Evolutionary conservation across 2,888 invertebrate species (phyloP).

Genomic region (Lepidocyrtoides sp.): DNA sequence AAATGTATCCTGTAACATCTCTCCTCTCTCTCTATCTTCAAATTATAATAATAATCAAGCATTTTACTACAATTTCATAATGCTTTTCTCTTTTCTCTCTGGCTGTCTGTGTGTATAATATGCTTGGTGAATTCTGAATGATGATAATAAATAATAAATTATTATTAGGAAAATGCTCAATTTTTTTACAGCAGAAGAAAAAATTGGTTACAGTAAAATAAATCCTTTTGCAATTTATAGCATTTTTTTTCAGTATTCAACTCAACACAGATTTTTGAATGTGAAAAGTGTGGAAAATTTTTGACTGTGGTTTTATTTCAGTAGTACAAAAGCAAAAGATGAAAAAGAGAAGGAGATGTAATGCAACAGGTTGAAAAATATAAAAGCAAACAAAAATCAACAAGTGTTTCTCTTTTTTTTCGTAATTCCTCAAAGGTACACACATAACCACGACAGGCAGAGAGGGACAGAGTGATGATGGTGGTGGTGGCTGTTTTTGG

Average conservation of each 20-base stretch:
- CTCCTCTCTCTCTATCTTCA: background rate
- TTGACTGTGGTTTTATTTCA: background rate
- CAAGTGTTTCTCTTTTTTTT: constrained; percentile 16
- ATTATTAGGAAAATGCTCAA: background rate
- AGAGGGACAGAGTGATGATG: too few relatives aligned
- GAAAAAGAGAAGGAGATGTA: background rate
- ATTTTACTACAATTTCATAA: too few relatives aligned
- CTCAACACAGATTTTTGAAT: background rate
- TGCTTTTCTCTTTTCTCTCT: background rate
- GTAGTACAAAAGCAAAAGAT: background rate
- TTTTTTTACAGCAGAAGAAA: background rate
- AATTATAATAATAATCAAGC: too few relatives aligned
- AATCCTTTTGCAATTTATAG: background rate
- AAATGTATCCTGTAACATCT: constrained; percentile 67
- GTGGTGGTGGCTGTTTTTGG: constrained; percentile 50
- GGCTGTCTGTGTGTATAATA: too few relatives aligned
- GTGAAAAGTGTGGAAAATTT: constrained; percentile 34
- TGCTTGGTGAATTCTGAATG: background rate
- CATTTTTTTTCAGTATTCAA: background rate
- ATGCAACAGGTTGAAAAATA: background rate
- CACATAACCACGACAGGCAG: too few relatives aligned
- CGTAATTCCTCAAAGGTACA: background rate
- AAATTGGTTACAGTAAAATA: background rate
- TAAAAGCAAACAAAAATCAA: too few relatives aligned
- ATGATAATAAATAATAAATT: background rate